Base-by-base conservation (phyloP, 2,888 invertebrate genomes). In the Xestobium rufovillosum region DNA sequence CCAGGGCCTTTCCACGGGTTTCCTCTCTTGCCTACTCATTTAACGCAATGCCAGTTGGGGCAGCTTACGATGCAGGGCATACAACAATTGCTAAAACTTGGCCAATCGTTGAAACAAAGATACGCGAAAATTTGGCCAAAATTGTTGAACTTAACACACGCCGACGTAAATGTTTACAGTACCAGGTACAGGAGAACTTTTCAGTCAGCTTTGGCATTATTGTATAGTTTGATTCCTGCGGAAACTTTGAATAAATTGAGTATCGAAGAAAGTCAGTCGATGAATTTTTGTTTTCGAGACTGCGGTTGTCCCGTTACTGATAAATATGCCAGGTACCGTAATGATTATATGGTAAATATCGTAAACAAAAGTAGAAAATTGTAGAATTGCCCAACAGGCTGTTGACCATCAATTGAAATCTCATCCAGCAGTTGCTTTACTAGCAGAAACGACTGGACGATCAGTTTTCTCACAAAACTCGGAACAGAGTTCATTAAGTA, bases 101-200 rank as follows among this genome's bases (percentile, higher is more conserved):
- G 95, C 46, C 68, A 74, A 50, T 67, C 78, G 14, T 63, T 88
- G 28, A 68, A 71, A 44, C 68, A 71, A 45, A 73, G 72, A 14
- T 80, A 80, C 52, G 66, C 68, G 9, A 67, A 62, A 9, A 47
- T 59, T 6, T 69, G 69, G 55, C 63, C 66, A 9, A 69, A 67
- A 50, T 52, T 73, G 6, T 64, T 61, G 38, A 66, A 67, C 49
- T 50, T 69, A 43, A 64, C 65, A 3, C 55, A 66, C 56, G 73
- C 77, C 3, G 82, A 81, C 44, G 68, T 83, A 17, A 58, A 81
- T 9, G 73, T 83, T 3, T 83, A 80, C 59, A 86, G 88, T 49
- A 92, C 94, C 0, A 75, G 84, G 26, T 91, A 89, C 60, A 67
- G 90, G 1, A 74, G 96, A 52, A 95, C 95, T 11, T 89, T 87